Percentiles rank a stretch among this genome's conserved stretches.
phyloP scores from a whole-genome alignment of 2,797 vertebrate species.

The Falco columbarius region DNA sequence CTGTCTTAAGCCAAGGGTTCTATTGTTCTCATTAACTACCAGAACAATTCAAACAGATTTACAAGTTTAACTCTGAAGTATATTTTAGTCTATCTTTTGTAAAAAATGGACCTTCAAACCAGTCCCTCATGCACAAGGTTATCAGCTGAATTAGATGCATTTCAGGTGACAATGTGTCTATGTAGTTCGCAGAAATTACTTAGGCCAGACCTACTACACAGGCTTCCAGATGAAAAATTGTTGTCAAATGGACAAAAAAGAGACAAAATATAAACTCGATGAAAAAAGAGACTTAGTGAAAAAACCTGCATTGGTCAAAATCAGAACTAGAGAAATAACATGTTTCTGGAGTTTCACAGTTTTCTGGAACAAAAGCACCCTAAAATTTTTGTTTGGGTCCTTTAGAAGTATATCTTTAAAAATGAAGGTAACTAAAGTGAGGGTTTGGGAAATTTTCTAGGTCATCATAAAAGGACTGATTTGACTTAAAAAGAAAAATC shows the following conservation, averaged over 20 bases:
- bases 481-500: not conserved
- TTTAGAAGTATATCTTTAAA: not conserved
- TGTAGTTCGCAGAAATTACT: not conserved
- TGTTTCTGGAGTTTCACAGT: not conserved
- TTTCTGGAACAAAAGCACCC: accelerated
- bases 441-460: not conserved
- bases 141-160: not conserved
- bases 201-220: not conserved
- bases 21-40: not conserved
- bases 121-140: not conserved
- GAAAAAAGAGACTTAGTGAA: not conserved
- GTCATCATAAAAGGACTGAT: not conserved
- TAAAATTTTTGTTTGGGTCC: not conserved
- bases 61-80: not conserved
- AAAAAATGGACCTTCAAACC: not conserved
- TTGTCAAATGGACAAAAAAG: not conserved
- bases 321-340: not conserved
- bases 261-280: not conserved
- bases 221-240: not conserved
- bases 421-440: not conserved
- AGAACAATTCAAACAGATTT: not conserved
- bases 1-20: not conserved
- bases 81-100: not conserved
- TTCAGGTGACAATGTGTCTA: not conserved
- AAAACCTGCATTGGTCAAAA: not conserved